Conservation (phyloP, 2,797 vertebrate species). For the Myotis myotis region DNA sequence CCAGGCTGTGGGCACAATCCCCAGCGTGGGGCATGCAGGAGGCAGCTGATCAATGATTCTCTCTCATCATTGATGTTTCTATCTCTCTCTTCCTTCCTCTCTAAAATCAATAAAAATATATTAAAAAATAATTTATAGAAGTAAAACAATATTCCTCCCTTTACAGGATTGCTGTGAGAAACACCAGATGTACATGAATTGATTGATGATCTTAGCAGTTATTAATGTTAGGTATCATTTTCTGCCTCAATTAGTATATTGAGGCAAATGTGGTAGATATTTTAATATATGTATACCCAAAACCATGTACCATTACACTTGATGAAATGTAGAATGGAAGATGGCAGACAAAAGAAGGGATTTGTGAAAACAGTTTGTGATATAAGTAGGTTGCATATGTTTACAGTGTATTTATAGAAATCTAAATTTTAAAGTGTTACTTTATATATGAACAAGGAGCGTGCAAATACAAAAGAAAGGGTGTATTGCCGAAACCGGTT, state of each 20-base stretch:
- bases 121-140: not conserved
- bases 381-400: not conserved
- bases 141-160: not conserved
- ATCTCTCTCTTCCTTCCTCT: no score
- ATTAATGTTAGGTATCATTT: not conserved
- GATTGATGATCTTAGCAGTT: not conserved
- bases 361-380: not conserved
- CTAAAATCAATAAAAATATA: no score
- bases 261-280: not conserved
- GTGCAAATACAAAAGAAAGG: not conserved
- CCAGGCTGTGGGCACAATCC: no score
- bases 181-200: not conserved
- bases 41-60: no score
- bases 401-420: slow-evolving; percentile 7
- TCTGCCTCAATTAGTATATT: not conserved
- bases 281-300: not conserved
- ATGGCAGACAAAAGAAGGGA: not conserved
- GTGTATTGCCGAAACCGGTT: no score
- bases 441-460: not conserved
- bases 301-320: not conserved
- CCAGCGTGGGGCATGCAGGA: no score
- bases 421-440: not conserved
- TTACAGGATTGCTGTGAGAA: not conserved
- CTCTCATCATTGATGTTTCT: no score
- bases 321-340: not conserved